phyloP scores from a whole-genome alignment of 2,797 vertebrate species.

The Lithobates sylvaticus region DNA sequence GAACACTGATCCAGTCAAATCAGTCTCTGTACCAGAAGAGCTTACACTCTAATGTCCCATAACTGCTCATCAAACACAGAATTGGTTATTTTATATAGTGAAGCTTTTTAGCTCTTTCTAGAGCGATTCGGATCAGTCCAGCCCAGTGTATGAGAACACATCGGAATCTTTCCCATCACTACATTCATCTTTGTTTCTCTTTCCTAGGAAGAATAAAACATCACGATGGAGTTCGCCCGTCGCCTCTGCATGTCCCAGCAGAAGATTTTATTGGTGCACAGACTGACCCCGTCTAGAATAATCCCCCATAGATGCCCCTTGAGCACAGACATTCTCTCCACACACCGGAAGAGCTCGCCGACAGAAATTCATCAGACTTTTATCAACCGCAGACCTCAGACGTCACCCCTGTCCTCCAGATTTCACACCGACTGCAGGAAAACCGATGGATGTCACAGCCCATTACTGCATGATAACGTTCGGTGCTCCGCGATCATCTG shows the following conservation, averaged over 20 bases:
- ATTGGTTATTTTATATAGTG: too few relatives aligned
- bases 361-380: too few relatives aligned
- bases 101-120: too few relatives aligned
- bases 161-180: neutral
- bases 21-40: too few relatives aligned
- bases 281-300: slow-evolving; percentile 2
- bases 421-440: neutral
- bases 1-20: too few relatives aligned
- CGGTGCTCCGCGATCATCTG: neutral
- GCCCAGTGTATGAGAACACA: too few relatives aligned
- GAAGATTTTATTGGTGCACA: slow-evolving; percentile 1
- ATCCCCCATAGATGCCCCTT: neutral
- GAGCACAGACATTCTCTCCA: neutral
- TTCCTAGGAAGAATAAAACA: too few relatives aligned
- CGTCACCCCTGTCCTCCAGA: neutral
- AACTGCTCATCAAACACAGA: too few relatives aligned
- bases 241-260: neutral
- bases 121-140: too few relatives aligned
- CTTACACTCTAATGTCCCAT: too few relatives aligned
- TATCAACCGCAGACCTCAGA: neutral
- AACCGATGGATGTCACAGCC: neutral
- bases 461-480: neutral
- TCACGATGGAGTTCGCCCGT: slow-evolving; percentile 9
- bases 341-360: neutral
- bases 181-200: too few relatives aligned